Evolutionary conservation across 2,888 invertebrate species (phyloP).

Genomic region (Peribatodes rhomboidaria): DNA sequence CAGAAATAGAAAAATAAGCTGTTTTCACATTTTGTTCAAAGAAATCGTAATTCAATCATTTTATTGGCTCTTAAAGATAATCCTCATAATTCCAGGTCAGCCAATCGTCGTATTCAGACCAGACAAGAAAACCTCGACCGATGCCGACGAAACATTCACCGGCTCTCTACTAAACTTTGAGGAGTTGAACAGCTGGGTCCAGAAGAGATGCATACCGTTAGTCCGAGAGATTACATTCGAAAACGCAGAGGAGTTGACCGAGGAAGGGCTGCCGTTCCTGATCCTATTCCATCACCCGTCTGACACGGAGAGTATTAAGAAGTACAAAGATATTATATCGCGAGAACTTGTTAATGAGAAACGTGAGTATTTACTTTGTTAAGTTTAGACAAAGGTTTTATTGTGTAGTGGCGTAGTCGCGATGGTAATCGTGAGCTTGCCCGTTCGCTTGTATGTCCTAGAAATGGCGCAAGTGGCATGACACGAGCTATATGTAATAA

Average conservation of each 20-base stretch:
- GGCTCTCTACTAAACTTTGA: constrained; percentile 92
- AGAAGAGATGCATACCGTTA: constrained; percentile 97
- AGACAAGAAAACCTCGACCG: constrained; percentile 92
- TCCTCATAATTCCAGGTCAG: constrained; percentile 81
- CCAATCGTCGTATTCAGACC: constrained; percentile 94
- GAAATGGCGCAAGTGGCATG: no score
- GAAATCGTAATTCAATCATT: not conserved
- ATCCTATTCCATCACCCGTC: constrained; percentile 97
- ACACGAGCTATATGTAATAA: no score
- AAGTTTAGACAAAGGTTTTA: not conserved
- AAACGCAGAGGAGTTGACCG: constrained; percentile 99
- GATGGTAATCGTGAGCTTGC: no score
- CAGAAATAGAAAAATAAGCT: not conserved
- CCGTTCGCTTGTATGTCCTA: no score
- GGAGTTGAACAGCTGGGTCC: constrained; percentile 95
- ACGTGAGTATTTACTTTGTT: constrained; percentile 89
- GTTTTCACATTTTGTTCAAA: not conserved
- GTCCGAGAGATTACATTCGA: constrained; percentile 99
- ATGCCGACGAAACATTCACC: constrained; percentile 94
- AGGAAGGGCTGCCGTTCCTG: constrained; percentile 99
- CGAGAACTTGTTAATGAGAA: constrained; percentile 94
- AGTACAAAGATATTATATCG: constrained; percentile 93
- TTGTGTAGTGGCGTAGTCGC: no score
- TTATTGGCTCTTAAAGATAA: not conserved
- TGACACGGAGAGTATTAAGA: constrained; percentile 93